Conservation (phyloP, 1,140 invertebrate species). For the Drosophila repletoides region DNA sequence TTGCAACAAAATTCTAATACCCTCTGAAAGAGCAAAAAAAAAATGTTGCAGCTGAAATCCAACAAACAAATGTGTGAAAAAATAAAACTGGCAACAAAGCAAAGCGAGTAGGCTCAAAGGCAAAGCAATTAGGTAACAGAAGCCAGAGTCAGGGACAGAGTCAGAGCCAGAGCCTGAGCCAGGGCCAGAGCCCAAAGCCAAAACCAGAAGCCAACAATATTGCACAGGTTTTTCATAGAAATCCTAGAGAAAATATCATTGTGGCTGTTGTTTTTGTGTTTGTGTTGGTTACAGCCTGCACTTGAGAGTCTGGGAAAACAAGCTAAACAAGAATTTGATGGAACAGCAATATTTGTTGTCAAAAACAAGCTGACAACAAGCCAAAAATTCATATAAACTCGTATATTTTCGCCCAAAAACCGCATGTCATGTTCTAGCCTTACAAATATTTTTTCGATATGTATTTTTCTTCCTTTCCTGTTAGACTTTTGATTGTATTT, state of each 20-base stretch:
- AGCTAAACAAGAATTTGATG: neutral
- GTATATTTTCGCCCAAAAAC: too few relatives aligned
- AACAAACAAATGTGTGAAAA: neutral
- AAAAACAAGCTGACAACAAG: neutral
- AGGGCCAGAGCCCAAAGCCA: neutral
- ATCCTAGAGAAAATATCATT: too few relatives aligned
- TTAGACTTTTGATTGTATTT: constrained; percentile 11
- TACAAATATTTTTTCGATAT: neutral
- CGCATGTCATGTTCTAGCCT: neutral
- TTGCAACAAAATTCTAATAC: too few relatives aligned
- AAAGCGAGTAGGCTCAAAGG: neutral
- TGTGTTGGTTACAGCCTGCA: constrained; percentile 8
- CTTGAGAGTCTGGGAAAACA: constrained; percentile 19
- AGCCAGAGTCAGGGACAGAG: neutral
- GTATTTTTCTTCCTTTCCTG: neutral
- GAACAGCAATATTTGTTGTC: neutral
- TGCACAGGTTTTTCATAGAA: neutral
- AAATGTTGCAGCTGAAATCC: neutral
- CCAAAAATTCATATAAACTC: too few relatives aligned
- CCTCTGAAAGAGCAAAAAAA: neutral
- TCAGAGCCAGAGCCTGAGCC: neutral
- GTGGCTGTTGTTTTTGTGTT: neutral
- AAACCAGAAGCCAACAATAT: constrained; percentile 7
- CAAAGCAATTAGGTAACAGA: constrained; percentile 28
- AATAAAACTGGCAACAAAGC: constrained; percentile 6